Evolutionary conservation across 2,888 invertebrate genomes (phyloP), one percentile per base, ranked within the genome.

Genomic region (Pycnomerus fuliginosus): DNA sequence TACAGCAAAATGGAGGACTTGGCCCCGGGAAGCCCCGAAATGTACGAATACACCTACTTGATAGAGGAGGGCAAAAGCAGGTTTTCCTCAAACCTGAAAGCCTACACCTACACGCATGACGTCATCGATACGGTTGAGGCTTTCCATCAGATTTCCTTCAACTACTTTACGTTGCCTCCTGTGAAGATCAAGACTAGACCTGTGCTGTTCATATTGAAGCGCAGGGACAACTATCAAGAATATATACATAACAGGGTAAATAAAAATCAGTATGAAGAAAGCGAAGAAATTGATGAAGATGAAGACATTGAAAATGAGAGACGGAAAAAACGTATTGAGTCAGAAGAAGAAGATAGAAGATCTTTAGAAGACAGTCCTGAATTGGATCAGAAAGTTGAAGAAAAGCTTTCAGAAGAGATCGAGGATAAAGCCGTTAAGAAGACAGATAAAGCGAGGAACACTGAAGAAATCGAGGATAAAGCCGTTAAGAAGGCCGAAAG

Each of bases 1-100:
- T 93, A 92, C 62, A 85, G 85, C 61, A 94, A 94, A 71, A 82
- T 82, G 46, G 93, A 94, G 74, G 78, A 84, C 46, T 66, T 92
- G 34, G 73, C 74, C 35, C 76, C 80, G 13, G 84, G 77, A 15
- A 76, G 78, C 56, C 72, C 79, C 23, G 83, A 87, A 63, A 76
- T 90, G 60, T 78, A 81, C 53, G 73, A 76, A 41, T 93, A 82
- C 62, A 85, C 89, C 1, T 89, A 93, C 72, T 74, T 94, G 31
- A 71, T 94, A 40, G 73, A 88, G 16, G 92, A 91, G 75, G 87
- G 86, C 0, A 90, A 86, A 69, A 88, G 84, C 63, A 88, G 87
- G 74, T 86, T 87, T 67, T 87, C 87, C 0, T 72, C 81, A 3
- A 84, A 81, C 53, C 75, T 90, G 56, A 83, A 85, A 65, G 77